phyloP scores from a whole-genome alignment of 2,888 invertebrate genomes.

The Cryptocheilus praepositus region DNA sequence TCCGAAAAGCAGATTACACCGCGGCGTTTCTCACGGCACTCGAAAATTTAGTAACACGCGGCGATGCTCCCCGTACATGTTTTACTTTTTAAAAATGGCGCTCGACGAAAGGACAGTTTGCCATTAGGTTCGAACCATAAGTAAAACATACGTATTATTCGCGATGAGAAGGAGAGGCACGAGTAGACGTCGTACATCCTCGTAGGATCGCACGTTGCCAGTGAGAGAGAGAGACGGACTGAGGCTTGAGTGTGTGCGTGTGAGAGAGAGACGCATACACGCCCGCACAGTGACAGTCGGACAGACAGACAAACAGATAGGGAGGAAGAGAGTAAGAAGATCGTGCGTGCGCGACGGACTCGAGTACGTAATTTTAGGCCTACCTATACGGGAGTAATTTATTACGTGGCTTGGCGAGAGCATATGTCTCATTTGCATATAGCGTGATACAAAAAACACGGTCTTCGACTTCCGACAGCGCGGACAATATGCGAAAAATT shows the following conservation, averaged over 20 bases:
- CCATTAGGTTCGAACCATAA: conserved; percentile 18
- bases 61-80: no score
- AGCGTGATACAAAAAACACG: conserved; percentile 62
- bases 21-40: no score
- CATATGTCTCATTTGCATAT: conserved; percentile 69
- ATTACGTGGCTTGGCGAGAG: conserved; percentile 60
- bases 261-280: no score
- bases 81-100: conserved; percentile 20
- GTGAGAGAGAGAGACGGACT: no score
- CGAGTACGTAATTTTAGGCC: conserved; percentile 62
- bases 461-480: conserved; percentile 53
- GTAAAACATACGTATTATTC: conserved; percentile 33
- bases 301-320: no score
- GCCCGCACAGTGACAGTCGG: no score
- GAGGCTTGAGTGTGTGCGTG: no score
- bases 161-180: conserved; percentile 21
- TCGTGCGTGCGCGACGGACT: conserved; percentile 10
- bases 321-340: no score
- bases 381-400: conserved; percentile 64
- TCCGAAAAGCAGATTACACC: no score
- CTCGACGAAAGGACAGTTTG: conserved; percentile 40
- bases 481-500: conserved; percentile 48
- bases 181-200: conserved; percentile 16
- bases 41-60: no score
- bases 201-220: neutral